Conservation (phyloP, 2,113 vertebrate genomes). For the Myanophis thanlyinensis region DNA sequence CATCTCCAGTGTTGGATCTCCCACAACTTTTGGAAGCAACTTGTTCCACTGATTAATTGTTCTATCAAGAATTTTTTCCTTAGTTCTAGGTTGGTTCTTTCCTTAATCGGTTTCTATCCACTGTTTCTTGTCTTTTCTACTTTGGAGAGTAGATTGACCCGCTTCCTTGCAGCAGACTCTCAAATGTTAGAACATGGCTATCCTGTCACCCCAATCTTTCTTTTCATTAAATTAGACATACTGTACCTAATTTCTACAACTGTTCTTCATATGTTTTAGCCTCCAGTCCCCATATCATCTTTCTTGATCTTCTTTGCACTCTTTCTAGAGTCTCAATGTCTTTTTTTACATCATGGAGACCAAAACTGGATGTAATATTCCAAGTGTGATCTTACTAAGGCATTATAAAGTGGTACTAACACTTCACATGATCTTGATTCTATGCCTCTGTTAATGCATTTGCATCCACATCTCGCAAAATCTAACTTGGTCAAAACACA, state of each 20-base stretch:
- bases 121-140: not conserved
- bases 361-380: not conserved
- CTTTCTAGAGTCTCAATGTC: not conserved
- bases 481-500: too few species aligned
- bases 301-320: not conserved
- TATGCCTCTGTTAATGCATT: not conserved
- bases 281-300: not conserved
- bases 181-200: not conserved
- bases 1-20: not conserved
- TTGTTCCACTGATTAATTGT: not conserved
- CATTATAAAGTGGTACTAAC: not conserved
- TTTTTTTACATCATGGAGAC: not conserved
- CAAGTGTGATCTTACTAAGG: not conserved
- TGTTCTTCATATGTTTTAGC: not conserved
- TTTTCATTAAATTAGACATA: not conserved
- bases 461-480: too few species aligned
- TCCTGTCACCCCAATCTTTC: not conserved
- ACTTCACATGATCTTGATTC: not conserved
- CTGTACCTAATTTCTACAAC: not conserved
- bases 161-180: not conserved
- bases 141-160: too few species aligned
- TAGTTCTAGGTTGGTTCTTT: not conserved
- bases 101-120: not conserved
- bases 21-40: not conserved
- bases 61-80: not conserved